Conservation (phyloP, 2,888 invertebrate species). For the Rhamnusium bicolor region DNA sequence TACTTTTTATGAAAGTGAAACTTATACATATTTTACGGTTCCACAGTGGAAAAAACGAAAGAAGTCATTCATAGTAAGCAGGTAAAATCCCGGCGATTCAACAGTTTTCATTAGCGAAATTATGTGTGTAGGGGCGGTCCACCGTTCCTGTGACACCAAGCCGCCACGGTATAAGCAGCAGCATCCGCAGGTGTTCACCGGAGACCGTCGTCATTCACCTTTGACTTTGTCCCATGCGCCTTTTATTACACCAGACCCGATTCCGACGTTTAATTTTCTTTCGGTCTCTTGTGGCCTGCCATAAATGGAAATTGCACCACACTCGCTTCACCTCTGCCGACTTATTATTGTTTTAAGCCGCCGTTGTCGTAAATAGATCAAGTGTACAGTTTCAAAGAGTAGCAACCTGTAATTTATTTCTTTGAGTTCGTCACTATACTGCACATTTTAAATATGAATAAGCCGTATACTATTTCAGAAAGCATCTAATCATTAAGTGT, state of each 20-base stretch:
- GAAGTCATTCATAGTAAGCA: not conserved
- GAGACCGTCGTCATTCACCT: slow-evolving; percentile 37
- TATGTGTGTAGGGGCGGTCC: slow-evolving; percentile 21
- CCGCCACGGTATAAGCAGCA: not conserved
- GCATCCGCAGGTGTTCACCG: slow-evolving; percentile 35
- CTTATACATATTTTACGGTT: not conserved
- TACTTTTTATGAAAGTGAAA: too few species aligned
- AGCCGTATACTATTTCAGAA: not conserved
- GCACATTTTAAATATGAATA: not conserved
- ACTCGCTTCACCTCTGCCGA: slow-evolving; percentile 29
- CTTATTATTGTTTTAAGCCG: slow-evolving; percentile 39
- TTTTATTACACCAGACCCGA: slow-evolving; percentile 38
- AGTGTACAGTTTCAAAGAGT: slow-evolving; percentile 8
- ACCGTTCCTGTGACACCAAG: not conserved
- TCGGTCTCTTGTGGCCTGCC: slow-evolving; percentile 37
- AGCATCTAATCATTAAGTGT: not conserved
- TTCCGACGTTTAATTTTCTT: slow-evolving; percentile 41
- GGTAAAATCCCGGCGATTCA: not conserved
- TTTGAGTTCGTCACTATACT: not conserved
- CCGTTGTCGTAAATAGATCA: slow-evolving; percentile 19
- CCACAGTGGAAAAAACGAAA: not conserved
- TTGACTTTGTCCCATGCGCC: slow-evolving; percentile 37
- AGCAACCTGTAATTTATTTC: not conserved
- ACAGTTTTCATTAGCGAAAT: slow-evolving; percentile 29
- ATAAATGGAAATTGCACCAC: slow-evolving; percentile 42